Evolutionary conservation across 2,797 vertebrate genomes (phyloP), one percentile per base, ranked within the genome.

Genomic region (Enteromius treurensis): DNA sequence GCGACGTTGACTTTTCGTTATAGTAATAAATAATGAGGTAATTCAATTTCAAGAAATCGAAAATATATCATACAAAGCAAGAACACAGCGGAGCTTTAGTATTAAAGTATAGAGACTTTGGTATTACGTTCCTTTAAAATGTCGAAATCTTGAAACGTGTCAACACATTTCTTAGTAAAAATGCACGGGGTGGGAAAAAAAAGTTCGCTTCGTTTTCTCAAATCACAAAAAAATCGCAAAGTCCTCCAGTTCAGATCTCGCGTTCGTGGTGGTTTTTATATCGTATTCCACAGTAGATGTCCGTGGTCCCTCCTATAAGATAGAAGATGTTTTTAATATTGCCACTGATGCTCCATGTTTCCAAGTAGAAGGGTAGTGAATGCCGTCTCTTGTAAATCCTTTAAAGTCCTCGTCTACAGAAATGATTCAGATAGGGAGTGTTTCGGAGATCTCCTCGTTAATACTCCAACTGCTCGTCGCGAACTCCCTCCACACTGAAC

Each of bases 11-110:
- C 88, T 89, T 90, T 91, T 91, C 91, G 84, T 84, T 90, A 88
- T 77, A 87, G 91, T 89, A 40, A 42, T 68, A 91, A 91, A 93
- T 90, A 78, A 91, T 91, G 93, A 94, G 93, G 93, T 95, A 92
- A 92, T 92, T 93, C 78, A 91, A 86, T 92, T 92, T 88, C 90
- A 87, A 74, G 65, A 82, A 74, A 85, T 87, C 37, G 62, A 83
- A 83, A 82, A 86, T 26, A 85, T 90, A 26, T 86, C n/a, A 89
- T 87, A 65, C 45, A 84, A 85, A 90, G 87, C 87, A 86, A 80
- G 75, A 86, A 83, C 45, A 88, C 45, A 84, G 81, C 89, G 86
- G 86, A 91, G 90, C 89, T 92, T 84, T 69, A 85, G 73, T 84
- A 88, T 78, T 78, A 74, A 85, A 65, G 81, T 45, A 32, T 78